A percentile compares a stretch with the other conserved stretches of the same genome.
Conservation (phyloP, 2,888 invertebrate species). For the Macaria notata region DNA sequence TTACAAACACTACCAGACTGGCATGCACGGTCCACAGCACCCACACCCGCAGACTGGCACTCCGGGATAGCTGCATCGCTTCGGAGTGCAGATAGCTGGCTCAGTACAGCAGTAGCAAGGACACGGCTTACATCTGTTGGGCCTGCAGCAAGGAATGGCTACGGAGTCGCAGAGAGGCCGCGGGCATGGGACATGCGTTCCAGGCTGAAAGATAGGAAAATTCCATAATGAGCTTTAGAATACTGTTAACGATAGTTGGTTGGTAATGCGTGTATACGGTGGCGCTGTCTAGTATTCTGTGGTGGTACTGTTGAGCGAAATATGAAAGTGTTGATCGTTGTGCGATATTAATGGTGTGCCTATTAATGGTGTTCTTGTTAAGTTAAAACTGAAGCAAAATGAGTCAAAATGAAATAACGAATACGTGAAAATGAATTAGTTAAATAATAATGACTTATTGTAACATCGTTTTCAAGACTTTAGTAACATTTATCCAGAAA, state of each 20-base stretch:
- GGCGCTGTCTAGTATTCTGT: too few relatives aligned
- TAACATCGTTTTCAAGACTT: too few relatives aligned
- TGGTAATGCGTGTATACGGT: too few relatives aligned
- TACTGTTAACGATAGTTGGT: too few relatives aligned
- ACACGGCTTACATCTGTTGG: conserved; percentile 79
- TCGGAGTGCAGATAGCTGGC: conserved; percentile 60
- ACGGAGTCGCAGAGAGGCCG: conserved; percentile 53
- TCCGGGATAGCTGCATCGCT: conserved; percentile 71
- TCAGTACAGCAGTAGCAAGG: conserved; percentile 78
- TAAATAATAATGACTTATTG: too few relatives aligned
- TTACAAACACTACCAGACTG: conserved; percentile 56
- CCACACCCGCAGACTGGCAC: conserved; percentile 60
- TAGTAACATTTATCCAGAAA: neutral
- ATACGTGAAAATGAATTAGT: too few relatives aligned
- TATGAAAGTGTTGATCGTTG: too few relatives aligned
- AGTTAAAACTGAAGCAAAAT: too few relatives aligned
- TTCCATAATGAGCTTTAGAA: neutral
- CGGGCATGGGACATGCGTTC: conserved; percentile 49
- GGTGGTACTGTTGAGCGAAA: too few relatives aligned
- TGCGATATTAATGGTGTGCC: too few relatives aligned
- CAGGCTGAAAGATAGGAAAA: conserved; percentile 45
- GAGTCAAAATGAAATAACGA: too few relatives aligned
- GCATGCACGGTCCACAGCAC: conserved; percentile 71
- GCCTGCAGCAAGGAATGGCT: conserved; percentile 78
- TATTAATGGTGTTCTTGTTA: too few relatives aligned